Conservation (phyloP, 2,797 vertebrate genomes). For the Acanthurus lineatus region DNA sequence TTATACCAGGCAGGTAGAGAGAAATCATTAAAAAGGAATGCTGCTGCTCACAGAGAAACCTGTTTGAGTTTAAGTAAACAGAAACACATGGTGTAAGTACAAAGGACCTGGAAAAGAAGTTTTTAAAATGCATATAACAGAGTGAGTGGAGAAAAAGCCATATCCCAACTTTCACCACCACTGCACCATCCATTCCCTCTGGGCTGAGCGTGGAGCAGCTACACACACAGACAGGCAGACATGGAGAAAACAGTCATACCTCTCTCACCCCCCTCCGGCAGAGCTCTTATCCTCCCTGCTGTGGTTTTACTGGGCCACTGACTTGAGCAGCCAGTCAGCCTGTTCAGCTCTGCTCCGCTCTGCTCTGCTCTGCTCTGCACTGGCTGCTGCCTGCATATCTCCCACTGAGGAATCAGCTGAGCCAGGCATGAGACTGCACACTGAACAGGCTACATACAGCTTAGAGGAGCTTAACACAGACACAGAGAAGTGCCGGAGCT, state of each 20-base stretch:
- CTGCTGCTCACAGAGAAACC: background rate
- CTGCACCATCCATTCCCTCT: constrained; percentile 29
- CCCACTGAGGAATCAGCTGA: constrained; percentile 78
- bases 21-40: constrained; percentile 44
- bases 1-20: constrained; percentile 35
- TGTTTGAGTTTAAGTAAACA: constrained; percentile 19
- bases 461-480: constrained; percentile 52
- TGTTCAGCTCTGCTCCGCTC: constrained; percentile 34
- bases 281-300: constrained; percentile 76
- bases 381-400: constrained; percentile 64
- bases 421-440: constrained; percentile 75
- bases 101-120: background rate
- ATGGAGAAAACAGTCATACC: constrained; percentile 55
- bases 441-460: constrained; percentile 66
- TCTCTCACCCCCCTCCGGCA: constrained; percentile 51
- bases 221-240: constrained; percentile 53
- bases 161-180: background rate
- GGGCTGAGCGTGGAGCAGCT: constrained; percentile 35
- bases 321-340: constrained; percentile 67
- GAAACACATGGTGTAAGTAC: constrained; percentile 8
- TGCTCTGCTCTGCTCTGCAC: constrained; percentile 53
- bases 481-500: constrained; percentile 46
- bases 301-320: constrained; percentile 80
- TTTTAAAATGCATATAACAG: constrained; percentile 18
- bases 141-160: constrained; percentile 6